A percentile compares a stretch with the other conserved stretches of the same genome.
Conservation (phyloP, 2,113 vertebrate genomes). For the Nannospalax galili region DNA sequence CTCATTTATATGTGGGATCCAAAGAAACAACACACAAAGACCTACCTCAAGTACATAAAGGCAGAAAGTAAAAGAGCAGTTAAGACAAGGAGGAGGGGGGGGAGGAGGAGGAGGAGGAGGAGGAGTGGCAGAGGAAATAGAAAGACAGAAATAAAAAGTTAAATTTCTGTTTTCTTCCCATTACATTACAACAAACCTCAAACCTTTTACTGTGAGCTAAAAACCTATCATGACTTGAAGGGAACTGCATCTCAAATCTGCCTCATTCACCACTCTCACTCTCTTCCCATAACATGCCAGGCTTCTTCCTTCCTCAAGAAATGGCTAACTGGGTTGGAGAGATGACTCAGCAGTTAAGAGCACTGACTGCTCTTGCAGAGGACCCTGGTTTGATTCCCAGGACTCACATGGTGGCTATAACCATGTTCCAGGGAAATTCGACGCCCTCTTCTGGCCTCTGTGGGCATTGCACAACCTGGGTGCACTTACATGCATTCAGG, state of each 20-base stretch:
- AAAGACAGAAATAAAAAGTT: neutral
- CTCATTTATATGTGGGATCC: neutral
- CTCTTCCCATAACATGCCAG: neutral
- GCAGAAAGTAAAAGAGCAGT: neutral
- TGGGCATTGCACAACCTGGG: no score
- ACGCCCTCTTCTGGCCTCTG: no score
- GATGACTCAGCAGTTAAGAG: no score
- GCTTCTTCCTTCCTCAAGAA: neutral
- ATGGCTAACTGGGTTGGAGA: no score
- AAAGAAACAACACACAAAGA: neutral
- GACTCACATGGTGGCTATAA: no score
- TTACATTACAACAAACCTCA: neutral
- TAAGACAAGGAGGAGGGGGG: neutral
- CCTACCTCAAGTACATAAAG: neutral
- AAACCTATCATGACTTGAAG: neutral
- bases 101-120: neutral
- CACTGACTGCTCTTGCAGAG: no score
- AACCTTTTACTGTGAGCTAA: neutral
- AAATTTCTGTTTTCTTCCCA: neutral
- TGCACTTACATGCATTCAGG: no score
- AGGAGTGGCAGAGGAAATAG: neutral
- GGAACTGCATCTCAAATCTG: neutral
- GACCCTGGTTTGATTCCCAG: no score
- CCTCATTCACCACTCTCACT: neutral
- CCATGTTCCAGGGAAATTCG: no score